Evolutionary conservation across 2,888 invertebrate species (phyloP).

Genomic region (Sphaerophoria rueppellii): DNA sequence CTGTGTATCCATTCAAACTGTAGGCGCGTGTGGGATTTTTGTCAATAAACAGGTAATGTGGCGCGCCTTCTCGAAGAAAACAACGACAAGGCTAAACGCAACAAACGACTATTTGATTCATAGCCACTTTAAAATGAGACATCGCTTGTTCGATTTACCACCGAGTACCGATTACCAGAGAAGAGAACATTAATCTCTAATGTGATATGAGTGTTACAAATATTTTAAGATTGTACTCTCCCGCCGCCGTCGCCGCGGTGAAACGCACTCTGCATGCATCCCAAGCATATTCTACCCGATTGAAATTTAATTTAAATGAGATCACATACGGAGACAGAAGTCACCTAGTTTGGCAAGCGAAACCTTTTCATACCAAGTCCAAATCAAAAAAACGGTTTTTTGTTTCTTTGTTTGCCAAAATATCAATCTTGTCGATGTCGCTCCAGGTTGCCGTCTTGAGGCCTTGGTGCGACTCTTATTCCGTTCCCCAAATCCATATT

Average conservation of each 20-base stretch:
- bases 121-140: conserved; percentile 74
- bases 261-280: background rate
- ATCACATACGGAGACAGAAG: conserved; percentile 59
- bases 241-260: background rate
- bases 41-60: conserved; percentile 74
- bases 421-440: conserved; percentile 66
- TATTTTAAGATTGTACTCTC: background rate
- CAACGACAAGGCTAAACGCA: conserved; percentile 31
- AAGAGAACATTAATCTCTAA: conserved; percentile 2
- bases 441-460: conserved; percentile 16
- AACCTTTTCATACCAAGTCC: conserved; percentile 44
- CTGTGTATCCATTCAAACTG: conserved; percentile 46
- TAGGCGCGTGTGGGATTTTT: conserved; percentile 73
- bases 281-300: conserved; percentile 25
- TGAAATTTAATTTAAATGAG: conserved; percentile 68
- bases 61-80: conserved; percentile 61
- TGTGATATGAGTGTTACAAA: conserved; percentile 1
- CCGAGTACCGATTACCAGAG: background rate
- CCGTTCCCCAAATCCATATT: background rate
- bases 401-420: conserved; percentile 38
- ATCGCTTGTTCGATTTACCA: conserved; percentile 45
- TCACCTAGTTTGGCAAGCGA: conserved; percentile 58
- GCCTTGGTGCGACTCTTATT: background rate
- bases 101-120: conserved; percentile 69
- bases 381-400: conserved; percentile 24